Conservation (phyloP, 2,113 vertebrate genomes). For the Corvus hawaiiensis region DNA sequence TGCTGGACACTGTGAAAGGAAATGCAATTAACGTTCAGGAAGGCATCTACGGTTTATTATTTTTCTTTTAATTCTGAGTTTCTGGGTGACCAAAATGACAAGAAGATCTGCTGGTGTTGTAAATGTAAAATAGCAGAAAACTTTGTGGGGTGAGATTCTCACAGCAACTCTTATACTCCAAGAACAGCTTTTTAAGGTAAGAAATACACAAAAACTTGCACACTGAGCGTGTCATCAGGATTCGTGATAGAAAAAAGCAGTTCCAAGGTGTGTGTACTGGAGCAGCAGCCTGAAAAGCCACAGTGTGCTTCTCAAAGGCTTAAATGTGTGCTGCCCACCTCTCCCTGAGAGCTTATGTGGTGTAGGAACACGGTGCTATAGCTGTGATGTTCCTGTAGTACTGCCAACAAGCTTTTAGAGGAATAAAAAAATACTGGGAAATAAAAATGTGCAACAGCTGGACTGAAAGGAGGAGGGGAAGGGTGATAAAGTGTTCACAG, state of each 20-base stretch:
- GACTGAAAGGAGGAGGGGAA: background rate
- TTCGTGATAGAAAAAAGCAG: fast-evolving
- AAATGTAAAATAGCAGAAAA: background rate
- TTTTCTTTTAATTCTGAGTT: background rate
- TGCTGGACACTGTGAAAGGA: background rate
- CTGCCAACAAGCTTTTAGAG: too few species aligned
- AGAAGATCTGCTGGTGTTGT: background rate
- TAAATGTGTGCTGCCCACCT: background rate
- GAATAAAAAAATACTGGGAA: background rate
- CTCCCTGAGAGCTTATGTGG: fast-evolving
- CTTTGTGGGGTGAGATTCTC: background rate
- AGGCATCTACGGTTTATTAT: background rate
- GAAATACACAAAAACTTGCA: background rate
- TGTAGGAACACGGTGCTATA: fast-evolving
- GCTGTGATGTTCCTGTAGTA: fast-evolving
- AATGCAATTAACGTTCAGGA: background rate
- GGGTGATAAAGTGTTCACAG: fast-evolving
- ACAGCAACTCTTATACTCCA: background rate
- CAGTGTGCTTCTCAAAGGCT: background rate
- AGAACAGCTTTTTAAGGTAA: background rate
- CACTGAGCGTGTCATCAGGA: background rate
- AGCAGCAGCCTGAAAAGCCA: background rate
- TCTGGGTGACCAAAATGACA: background rate
- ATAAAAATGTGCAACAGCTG: background rate
- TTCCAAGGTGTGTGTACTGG: background rate